phyloP scores from a whole-genome alignment of 2,113 vertebrate genomes.

The Pyxicephalus adspersus region DNA sequence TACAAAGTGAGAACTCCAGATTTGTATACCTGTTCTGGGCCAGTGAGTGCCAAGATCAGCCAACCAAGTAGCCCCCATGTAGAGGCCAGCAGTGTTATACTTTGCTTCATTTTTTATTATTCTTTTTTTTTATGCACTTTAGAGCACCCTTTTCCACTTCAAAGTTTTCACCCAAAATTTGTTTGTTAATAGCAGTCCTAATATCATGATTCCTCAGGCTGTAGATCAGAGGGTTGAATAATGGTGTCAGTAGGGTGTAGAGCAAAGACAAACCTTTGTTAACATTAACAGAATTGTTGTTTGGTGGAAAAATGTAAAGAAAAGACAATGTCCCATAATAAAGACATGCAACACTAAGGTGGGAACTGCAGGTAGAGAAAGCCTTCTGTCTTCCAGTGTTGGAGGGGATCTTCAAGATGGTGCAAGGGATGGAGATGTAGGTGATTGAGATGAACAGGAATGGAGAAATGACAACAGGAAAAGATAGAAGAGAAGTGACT shows the following conservation, averaged over 20 bases:
- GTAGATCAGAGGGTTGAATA: constrained; percentile 60
- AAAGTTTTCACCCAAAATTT: neutral
- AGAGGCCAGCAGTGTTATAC: too few species aligned
- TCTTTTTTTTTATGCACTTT: too few species aligned
- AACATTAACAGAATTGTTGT: constrained; percentile 15
- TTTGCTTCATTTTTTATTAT: too few species aligned
- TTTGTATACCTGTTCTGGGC: too few species aligned
- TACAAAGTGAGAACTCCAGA: too few species aligned
- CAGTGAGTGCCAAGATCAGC: too few species aligned
- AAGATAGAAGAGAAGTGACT: neutral
- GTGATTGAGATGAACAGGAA: constrained; percentile 50
- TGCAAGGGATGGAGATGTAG: constrained; percentile 56
- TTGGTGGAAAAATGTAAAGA: constrained; percentile 51
- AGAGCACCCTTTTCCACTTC: too few species aligned
- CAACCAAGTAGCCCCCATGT: too few species aligned
- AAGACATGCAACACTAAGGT: constrained; percentile 54
- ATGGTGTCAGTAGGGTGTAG: constrained; percentile 57
- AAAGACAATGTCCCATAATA: constrained; percentile 59
- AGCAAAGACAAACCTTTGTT: constrained; percentile 58
- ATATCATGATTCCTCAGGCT: constrained; percentile 60
- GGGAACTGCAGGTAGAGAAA: neutral
- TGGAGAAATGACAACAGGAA: neutral
- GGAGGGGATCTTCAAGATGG: constrained; percentile 53
- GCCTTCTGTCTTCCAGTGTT: neutral
- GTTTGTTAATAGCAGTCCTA: neutral